Percentiles rank a stretch among this genome's conserved stretches.
These are phyloP conservation scores for Ormyrus labotus DNA, from an alignment of 2,888 invertebrate species.

Conservation along the genomic window DNA sequence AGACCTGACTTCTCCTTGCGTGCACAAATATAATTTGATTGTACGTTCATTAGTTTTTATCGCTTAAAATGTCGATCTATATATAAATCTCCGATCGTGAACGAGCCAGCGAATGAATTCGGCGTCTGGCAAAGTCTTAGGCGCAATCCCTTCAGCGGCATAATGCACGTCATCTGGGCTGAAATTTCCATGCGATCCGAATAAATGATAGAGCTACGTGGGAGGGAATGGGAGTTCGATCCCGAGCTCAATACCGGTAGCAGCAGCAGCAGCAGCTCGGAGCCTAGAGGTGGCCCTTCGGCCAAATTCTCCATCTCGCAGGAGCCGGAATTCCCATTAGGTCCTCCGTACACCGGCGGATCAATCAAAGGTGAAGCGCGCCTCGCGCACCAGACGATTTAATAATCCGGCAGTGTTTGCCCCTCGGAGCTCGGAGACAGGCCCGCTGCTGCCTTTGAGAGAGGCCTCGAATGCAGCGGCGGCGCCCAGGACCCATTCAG, in stretches of 20 bases:
- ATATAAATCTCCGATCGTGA: too few species aligned
- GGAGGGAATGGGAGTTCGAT: background rate
- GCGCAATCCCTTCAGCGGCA: too few species aligned
- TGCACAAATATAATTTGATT: too few species aligned
- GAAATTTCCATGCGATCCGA: constrained; percentile 42
- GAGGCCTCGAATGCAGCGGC: background rate
- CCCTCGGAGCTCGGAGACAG: constrained; percentile 6
- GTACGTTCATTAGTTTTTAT: too few species aligned
- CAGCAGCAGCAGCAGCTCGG: background rate
- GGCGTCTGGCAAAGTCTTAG: too few species aligned
- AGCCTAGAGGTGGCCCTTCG: background rate
- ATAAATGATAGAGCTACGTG: constrained; percentile 37
- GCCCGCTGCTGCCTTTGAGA: background rate
- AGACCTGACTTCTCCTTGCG: too few species aligned
- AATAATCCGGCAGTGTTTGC: constrained; percentile 72
- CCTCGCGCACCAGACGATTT: constrained; percentile 63
- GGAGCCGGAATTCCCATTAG: constrained; percentile 64
- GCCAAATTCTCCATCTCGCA: constrained; percentile 27
- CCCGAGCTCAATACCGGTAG: too few species aligned
- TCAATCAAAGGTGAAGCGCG: constrained; percentile 70
- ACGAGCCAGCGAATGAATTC: too few species aligned
- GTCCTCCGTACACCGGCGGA: constrained; percentile 51
- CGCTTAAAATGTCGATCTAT: too few species aligned
- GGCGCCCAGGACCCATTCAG: constrained; percentile 5
- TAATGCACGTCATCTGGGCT: background rate